Percentiles rank a stretch among this genome's conserved stretches.
Conservation (phyloP, 2,888 invertebrate genomes). For the Scrobipalpa costella region DNA sequence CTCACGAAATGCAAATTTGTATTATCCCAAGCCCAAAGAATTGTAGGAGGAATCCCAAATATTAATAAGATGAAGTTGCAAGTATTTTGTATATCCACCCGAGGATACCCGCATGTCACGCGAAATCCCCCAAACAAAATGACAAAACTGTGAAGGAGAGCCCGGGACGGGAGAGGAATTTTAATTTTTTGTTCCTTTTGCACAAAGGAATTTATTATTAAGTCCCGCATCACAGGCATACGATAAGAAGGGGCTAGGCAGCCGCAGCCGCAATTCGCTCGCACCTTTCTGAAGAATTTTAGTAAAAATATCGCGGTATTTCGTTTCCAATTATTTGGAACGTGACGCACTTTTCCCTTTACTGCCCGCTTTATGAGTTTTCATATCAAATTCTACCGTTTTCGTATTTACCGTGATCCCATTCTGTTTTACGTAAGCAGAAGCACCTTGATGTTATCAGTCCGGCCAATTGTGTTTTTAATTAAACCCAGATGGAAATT, state of each 20-base stretch:
- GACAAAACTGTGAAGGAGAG: slow-evolving; percentile 65
- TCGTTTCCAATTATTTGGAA: slow-evolving; percentile 55
- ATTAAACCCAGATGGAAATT: slow-evolving; percentile 18
- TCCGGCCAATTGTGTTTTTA: slow-evolving; percentile 10
- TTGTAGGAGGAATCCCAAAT: slow-evolving; percentile 19
- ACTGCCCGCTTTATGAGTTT: slow-evolving; percentile 25
- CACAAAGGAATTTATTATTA: slow-evolving; percentile 75
- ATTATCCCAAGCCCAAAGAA: slow-evolving; percentile 18
- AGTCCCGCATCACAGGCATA: slow-evolving; percentile 63
- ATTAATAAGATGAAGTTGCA: slow-evolving; percentile 28
- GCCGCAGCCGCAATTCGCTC: slow-evolving; percentile 54
- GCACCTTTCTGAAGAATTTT: slow-evolving; percentile 61
- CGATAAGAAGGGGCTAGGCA: slow-evolving; percentile 60
- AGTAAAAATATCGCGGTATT: slow-evolving; percentile 51
- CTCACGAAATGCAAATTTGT: slow-evolving; percentile 16
- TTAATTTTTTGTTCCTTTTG: slow-evolving; percentile 72
- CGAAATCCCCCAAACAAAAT: slow-evolving; percentile 65
- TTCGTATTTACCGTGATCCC: slow-evolving; percentile 21
- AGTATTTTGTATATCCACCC: slow-evolving; percentile 35
- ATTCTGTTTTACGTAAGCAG: slow-evolving; percentile 8
- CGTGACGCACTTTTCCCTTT: slow-evolving; percentile 28
- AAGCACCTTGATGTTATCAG: slow-evolving; percentile 11
- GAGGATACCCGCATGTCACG: slow-evolving; percentile 64
- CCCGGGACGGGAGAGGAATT: slow-evolving; percentile 67
- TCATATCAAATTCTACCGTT: slow-evolving; percentile 26